Evolutionary conservation across 92 coral and sea anemone species (phyloP).

Genomic region (Pocillopora grandis): DNA sequence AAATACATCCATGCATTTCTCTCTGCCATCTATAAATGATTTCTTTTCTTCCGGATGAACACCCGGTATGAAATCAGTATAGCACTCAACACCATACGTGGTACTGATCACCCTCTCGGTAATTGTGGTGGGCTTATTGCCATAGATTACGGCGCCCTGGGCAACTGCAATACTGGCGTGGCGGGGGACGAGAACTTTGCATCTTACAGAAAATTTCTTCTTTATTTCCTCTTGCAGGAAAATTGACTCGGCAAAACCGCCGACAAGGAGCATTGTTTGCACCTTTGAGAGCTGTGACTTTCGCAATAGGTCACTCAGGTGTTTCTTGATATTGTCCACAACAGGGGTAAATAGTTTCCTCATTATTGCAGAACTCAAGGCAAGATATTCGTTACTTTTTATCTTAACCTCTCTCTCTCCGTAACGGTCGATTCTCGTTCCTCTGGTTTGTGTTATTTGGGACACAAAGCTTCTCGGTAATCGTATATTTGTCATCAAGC

Average conservation of each 20-base stretch:
- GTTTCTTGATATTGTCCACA: not conserved
- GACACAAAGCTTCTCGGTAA: no score
- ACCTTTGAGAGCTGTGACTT: slow-evolving; percentile 1
- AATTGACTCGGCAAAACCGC: slow-evolving; percentile 16
- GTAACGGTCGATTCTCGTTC: not conserved
- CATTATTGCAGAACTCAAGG: slow-evolving; percentile 1
- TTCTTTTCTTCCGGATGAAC: not conserved
- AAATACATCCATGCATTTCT: not conserved
- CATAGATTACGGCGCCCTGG: slow-evolving; percentile 34
- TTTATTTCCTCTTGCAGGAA: slow-evolving; percentile 18
- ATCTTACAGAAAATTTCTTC: not conserved
- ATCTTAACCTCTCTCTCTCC: slow-evolving; percentile 8
- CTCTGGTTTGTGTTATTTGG: no score
- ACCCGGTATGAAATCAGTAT: no score
- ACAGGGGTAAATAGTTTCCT: slow-evolving; percentile 8
- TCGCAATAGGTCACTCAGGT: not conserved
- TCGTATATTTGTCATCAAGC: no score
- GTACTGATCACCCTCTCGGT: slow-evolving; percentile 11
- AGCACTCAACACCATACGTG: slow-evolving; percentile 2
- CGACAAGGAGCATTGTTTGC: slow-evolving; percentile 23
- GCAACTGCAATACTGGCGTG: slow-evolving; percentile 23
- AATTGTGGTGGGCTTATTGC: slow-evolving; percentile 11
- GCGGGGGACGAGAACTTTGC: slow-evolving; percentile 11
- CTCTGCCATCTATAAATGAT: not conserved
- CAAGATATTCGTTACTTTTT: slow-evolving; percentile 8